phyloP scores from a whole-genome alignment of 2,888 invertebrate species.

The Pheosia tremula region DNA sequence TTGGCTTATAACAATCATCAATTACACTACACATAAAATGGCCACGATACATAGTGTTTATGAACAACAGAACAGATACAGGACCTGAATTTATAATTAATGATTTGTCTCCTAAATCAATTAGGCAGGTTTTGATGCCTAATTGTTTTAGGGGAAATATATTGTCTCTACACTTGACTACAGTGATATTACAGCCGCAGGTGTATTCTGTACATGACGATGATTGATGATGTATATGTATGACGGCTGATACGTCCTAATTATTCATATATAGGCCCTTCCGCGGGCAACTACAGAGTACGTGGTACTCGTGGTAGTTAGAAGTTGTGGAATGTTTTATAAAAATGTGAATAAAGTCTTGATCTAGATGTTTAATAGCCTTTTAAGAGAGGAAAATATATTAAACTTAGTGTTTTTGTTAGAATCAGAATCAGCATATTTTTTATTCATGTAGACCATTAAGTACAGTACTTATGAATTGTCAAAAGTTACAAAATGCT shows the following conservation, averaged over 20 bases:
- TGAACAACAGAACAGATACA: too few species aligned
- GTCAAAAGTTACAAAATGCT: too few species aligned
- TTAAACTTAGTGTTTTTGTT: too few species aligned
- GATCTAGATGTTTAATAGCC: background rate
- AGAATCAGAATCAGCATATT: too few species aligned
- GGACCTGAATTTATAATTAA: too few species aligned
- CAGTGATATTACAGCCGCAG: constrained; percentile 34
- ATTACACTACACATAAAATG: too few species aligned
- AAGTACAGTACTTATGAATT: too few species aligned
- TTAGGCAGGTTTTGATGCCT: background rate
- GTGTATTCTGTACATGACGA: constrained; percentile 39
- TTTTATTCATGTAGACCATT: too few species aligned
- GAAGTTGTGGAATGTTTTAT: background rate
- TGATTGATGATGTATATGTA: constrained; percentile 33
- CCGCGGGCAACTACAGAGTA: background rate
- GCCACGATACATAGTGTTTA: too few species aligned
- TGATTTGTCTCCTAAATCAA: background rate
- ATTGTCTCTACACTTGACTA: background rate
- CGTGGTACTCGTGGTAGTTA: too few species aligned
- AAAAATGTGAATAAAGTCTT: background rate
- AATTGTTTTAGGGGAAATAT: too few species aligned
- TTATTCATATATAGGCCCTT: constrained; percentile 26
- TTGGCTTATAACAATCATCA: background rate
- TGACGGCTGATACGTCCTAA: constrained; percentile 35
- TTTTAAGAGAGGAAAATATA: too few species aligned